These are phyloP conservation scores for Venusia cambrica DNA, from an alignment of 2,888 invertebrate species.

Conservation along the genomic window DNA sequence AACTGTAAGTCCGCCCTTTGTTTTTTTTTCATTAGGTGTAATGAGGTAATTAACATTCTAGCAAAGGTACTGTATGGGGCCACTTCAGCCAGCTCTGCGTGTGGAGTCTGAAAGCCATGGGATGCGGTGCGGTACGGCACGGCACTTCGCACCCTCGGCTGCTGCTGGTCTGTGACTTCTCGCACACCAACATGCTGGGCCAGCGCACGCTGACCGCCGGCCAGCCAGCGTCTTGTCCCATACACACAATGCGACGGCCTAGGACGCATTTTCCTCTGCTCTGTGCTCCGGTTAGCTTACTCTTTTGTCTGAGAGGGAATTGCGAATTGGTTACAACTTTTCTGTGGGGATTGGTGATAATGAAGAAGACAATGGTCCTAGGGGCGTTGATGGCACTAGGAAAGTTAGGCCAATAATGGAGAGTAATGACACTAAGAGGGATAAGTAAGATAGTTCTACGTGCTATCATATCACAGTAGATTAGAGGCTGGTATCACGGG, in stretches of 20 bases:
- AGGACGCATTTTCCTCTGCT: conserved; percentile 51
- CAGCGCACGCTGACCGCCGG: conserved; percentile 58
- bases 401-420: too few species aligned
- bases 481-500: too few species aligned
- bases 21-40: too few species aligned
- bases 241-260: conserved; percentile 42
- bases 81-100: conserved; percentile 72
- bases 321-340: too few species aligned
- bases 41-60: conserved; percentile 41
- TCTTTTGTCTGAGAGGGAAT: too few species aligned
- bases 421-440: too few species aligned
- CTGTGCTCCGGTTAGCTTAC: conserved; percentile 55
- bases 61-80: conserved; percentile 65
- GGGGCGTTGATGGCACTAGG: too few species aligned
- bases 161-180: conserved; percentile 70
- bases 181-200: conserved; percentile 74
- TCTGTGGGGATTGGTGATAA: too few species aligned
- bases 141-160: conserved; percentile 46
- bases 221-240: conserved; percentile 47
- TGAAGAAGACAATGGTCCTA: too few species aligned
- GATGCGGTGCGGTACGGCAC: conserved; percentile 64
- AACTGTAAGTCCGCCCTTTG: too few species aligned
- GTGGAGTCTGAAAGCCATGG: conserved; percentile 63
- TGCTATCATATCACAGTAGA: too few species aligned
- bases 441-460: too few species aligned